phyloP scores from a whole-genome alignment of 2,113 vertebrate genomes.

The Microcebus murinus region DNA sequence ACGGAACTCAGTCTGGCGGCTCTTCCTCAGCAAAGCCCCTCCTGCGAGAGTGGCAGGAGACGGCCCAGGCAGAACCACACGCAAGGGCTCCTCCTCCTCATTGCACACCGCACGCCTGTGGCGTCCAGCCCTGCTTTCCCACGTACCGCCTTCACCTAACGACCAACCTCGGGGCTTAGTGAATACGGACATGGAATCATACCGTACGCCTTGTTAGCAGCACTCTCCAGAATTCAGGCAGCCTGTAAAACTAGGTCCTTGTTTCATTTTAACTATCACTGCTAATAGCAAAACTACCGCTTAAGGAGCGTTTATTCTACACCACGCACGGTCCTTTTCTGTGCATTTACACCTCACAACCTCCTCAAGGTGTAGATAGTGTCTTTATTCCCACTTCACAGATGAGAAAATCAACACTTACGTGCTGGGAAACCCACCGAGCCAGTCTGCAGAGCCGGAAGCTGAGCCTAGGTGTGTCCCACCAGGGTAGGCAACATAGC shows the following conservation, averaged over 20 bases:
- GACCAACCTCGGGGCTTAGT: not conserved
- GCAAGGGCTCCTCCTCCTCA: not conserved
- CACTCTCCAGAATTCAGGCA: not conserved
- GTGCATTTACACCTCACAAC: not conserved
- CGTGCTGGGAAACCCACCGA: not conserved
- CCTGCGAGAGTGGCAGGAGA: not conserved
- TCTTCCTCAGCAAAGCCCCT: not conserved
- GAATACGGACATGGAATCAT: not conserved
- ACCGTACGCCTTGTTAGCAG: rapidly evolving
- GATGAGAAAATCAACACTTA: not conserved
- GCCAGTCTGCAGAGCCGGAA: not conserved
- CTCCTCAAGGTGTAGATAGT: not conserved
- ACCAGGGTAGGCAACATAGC: too few species aligned
- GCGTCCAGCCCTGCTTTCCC: not conserved
- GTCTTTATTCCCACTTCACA: not conserved
- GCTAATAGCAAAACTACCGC: not conserved
- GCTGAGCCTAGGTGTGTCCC: too few species aligned
- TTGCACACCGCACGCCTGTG: too few species aligned
- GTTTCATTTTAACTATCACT: not conserved
- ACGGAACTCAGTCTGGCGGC: rapidly evolving
- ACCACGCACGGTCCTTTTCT: not conserved
- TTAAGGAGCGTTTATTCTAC: not conserved
- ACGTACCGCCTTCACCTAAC: not conserved
- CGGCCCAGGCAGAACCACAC: rapidly evolving
- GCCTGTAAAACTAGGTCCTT: not conserved